These are phyloP conservation scores for Luperina nickerlii DNA, from an alignment of 2,888 invertebrate genomes.

Conservation along the genomic window DNA sequence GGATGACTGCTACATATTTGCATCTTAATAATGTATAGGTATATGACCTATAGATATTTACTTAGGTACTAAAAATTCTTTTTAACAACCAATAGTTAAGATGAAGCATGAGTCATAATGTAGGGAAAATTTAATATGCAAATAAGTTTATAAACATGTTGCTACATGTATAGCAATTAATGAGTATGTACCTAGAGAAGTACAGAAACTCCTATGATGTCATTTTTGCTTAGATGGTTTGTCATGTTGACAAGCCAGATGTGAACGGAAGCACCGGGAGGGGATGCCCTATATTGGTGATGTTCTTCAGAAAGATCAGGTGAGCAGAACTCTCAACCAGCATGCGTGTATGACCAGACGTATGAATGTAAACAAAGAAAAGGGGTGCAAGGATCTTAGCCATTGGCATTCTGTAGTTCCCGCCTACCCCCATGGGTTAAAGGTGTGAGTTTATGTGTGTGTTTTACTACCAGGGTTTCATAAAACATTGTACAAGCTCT, in stretches of 20 bases:
- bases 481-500: background rate
- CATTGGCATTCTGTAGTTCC: background rate
- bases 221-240: background rate
- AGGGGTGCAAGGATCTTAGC: background rate
- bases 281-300: background rate
- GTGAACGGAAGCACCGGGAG: no score
- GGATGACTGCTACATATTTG: no score
- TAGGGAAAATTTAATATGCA: background rate
- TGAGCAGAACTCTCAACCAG: background rate
- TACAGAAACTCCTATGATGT: background rate
- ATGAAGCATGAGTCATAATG: slow-evolving; percentile 28
- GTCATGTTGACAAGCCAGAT: background rate
- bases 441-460: background rate
- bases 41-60: no score
- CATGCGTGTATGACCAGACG: background rate
- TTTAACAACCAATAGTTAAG: no score
- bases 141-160: slow-evolving; percentile 32
- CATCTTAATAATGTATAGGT: no score
- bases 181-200: background rate
- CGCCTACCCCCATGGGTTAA: background rate
- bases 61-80: no score
- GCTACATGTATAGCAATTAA: background rate
- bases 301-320: background rate
- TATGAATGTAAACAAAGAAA: background rate
- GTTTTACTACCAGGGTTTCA: background rate